Base-by-base conservation (phyloP, 1,140 invertebrate species). In the honey bee (Apis mellifera) region DNA sequence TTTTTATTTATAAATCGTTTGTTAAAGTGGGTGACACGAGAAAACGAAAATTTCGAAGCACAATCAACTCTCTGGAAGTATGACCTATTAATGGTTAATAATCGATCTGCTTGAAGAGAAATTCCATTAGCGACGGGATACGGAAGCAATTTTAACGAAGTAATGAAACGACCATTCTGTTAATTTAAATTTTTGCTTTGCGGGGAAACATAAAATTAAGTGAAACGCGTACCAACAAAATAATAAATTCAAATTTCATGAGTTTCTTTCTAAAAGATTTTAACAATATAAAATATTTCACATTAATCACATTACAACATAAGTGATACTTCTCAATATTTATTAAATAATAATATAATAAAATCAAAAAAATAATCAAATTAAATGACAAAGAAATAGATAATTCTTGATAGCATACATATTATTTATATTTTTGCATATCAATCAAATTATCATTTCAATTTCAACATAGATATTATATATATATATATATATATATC, bases 31-130 rank as follows among this genome's bases (percentile, higher is more conserved):
- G 48, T 9, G 26, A 48, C 19, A 78, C 4, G n/a, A 19, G 9
- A 9, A 32, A 19, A 62, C 71, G 77, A 59, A 62, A 71, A 74
- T 81, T 66, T 26, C 52, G 11, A 52, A 9, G 66, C 23, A 57
- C n/a, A n/a, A 62, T 48, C 5, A 26, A 9, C 21, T 42, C 21
- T 21, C 50, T 71, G 23, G 52, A 65, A 65, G 76, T 42, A 54
- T 64, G 69, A 80, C 69, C 69, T 73, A 73, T 73, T 80, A 80
- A 80, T 80, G 60, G 60, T 79, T 73, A 80, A 80, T 80, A 80
- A 74, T 80, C 60, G 78, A 74, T 80, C 60, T 65, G 78, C 52
- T 80, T 64, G 71, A 65, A 55, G 48, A 72, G 69, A 74, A 80
- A 80, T 80, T 80, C 60, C 78, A 80, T 80, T 80, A 80, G 60